Evolutionary conservation across 2,888 invertebrate species (phyloP).

Genomic region (Aradus depressus): DNA sequence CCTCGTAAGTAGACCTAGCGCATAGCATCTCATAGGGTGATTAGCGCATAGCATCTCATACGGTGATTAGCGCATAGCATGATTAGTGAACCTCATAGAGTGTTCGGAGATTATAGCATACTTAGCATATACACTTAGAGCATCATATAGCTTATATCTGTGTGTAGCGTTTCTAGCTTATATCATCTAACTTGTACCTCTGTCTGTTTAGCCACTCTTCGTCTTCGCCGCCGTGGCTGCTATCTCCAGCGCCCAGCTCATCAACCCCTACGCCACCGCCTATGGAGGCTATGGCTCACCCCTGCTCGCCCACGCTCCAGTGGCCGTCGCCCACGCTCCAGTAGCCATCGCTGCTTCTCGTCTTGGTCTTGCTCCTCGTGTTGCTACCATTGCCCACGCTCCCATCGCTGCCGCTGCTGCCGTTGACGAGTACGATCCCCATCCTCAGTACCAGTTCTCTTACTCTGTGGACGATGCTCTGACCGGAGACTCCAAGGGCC

Average conservation of each 20-base stretch:
- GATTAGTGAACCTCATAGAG: too few relatives aligned
- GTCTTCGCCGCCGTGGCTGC: conserved; percentile 2
- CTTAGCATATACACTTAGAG: too few relatives aligned
- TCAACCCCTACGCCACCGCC: conserved; percentile 4
- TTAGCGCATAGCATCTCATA: too few relatives aligned
- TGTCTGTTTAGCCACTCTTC: conserved; percentile 1
- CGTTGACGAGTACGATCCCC: conserved; percentile 3
- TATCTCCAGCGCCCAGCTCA: conserved; percentile 1
- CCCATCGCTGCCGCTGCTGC: conserved; percentile 5
- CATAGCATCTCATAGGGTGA: too few relatives aligned
- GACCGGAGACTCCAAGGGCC: conserved; percentile 6
- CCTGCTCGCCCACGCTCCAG: conserved; percentile 11
- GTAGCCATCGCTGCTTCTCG: conserved; percentile 1
- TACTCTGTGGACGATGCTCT: background rate
- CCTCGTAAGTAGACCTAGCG: too few relatives aligned
- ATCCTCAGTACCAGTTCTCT: background rate
- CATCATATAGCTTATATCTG: background rate
- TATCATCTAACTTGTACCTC: background rate
- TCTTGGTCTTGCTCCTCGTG: background rate
- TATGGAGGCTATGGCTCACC: conserved; percentile 4
- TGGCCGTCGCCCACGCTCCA: conserved; percentile 28
- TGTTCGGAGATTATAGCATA: too few relatives aligned
- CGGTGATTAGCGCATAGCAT: too few relatives aligned
- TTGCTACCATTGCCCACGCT: conserved; percentile 3
- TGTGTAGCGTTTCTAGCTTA: too few relatives aligned